These are phyloP conservation scores for Paraplagusia blochii DNA, from an alignment of 2,113 vertebrate genomes.

Conservation along the genomic window DNA sequence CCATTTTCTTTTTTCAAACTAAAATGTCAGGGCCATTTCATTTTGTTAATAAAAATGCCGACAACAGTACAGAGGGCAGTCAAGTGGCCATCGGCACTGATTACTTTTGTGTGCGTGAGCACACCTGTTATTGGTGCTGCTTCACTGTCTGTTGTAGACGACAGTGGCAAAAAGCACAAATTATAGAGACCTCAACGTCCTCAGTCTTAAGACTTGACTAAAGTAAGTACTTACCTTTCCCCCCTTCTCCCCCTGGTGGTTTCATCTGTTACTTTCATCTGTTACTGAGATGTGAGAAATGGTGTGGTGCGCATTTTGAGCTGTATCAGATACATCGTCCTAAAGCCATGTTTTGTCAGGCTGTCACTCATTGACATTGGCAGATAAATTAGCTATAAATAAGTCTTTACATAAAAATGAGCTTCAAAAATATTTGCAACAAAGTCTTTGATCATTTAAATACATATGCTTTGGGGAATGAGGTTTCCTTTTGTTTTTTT, in stretches of 20 bases:
- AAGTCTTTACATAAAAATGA: constrained; percentile 41
- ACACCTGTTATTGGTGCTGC: too few species aligned
- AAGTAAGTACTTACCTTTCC: constrained; percentile 36
- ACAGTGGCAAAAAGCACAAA: constrained; percentile 24
- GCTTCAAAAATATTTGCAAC: constrained; percentile 23
- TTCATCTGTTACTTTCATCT: constrained; percentile 53
- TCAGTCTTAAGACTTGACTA: constrained; percentile 34
- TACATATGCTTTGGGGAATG: constrained; percentile 58
- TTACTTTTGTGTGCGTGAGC: too few species aligned
- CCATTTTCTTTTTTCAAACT: too few species aligned
- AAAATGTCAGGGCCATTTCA: too few species aligned
- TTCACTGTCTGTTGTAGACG: background rate
- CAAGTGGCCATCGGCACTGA: constrained; percentile 13
- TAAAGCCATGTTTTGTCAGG: constrained; percentile 51
- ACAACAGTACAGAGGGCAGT: constrained; percentile 8
- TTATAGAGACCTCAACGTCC: constrained; percentile 5
- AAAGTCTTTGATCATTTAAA: constrained; percentile 71
- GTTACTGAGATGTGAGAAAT: constrained; percentile 45
- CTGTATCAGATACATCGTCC: constrained; percentile 53
- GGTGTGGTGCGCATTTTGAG: constrained; percentile 35
- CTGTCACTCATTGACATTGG: constrained; percentile 54
- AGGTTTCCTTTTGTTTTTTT: constrained; percentile 64
- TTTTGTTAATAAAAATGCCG: constrained; percentile 10
- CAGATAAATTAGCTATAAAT: constrained; percentile 47
- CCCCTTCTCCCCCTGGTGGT: constrained; percentile 18